These are phyloP conservation scores for Clamator glandarius DNA, from an alignment of 2,797 vertebrate species.

Conservation along the genomic window DNA sequence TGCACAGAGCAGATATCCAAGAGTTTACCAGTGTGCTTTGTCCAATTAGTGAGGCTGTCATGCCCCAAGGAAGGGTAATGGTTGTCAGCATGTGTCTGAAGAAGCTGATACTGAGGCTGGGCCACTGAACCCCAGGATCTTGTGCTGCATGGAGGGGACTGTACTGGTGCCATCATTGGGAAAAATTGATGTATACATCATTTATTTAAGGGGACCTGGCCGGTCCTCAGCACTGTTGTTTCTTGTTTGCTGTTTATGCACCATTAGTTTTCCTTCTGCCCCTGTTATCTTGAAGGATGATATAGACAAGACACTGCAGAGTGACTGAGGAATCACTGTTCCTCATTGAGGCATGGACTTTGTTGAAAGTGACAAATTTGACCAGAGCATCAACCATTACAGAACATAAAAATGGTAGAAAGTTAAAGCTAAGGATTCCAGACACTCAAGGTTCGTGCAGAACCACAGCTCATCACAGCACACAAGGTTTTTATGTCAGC, in stretches of 20 bases:
- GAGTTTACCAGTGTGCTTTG: neutral
- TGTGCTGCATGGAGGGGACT: fast-evolving
- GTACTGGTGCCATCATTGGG: fast-evolving
- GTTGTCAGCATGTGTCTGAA: neutral
- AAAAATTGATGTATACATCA: fast-evolving
- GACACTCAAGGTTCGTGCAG: conserved; percentile 39
- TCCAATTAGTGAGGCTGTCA: fast-evolving
- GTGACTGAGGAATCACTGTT: neutral
- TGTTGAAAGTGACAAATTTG: neutral
- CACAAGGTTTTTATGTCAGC: conserved; percentile 31
- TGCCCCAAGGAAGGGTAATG: neutral
- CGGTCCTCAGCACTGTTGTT: neutral
- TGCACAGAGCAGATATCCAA: neutral
- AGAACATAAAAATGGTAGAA: conserved; percentile 4
- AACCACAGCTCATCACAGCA: conserved; percentile 33
- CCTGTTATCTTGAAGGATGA: neutral
- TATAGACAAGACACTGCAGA: neutral
- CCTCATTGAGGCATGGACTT: neutral
- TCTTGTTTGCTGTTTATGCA: neutral
- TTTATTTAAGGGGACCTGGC: neutral
- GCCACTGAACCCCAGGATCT: fast-evolving
- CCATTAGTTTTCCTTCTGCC: neutral
- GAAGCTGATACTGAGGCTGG: neutral
- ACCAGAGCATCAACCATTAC: neutral
- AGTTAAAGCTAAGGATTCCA: conserved; percentile 14